phyloP scores from a whole-genome alignment of 2,113 vertebrate genomes.

The Marmota flaviventris region DNA sequence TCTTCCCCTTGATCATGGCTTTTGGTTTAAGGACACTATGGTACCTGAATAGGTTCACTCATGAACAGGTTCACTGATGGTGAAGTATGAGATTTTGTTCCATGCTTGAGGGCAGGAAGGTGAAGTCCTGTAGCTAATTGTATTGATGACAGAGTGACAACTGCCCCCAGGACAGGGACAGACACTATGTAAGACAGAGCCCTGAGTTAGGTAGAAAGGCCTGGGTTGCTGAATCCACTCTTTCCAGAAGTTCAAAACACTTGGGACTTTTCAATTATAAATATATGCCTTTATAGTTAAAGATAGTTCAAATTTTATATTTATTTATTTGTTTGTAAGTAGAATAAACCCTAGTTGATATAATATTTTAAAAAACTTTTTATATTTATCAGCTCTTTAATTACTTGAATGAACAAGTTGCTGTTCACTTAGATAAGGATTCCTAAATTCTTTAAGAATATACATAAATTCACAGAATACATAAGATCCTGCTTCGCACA shows the following conservation, averaged over 20 bases:
- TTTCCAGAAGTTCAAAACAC: neutral
- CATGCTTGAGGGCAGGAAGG: neutral
- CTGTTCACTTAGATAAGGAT: neutral
- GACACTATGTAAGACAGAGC: neutral
- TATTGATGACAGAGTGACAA: neutral
- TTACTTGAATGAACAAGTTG: conserved; percentile 4
- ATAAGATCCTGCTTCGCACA: neutral
- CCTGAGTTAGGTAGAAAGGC: neutral
- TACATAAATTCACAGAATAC: neutral
- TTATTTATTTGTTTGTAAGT: neutral
- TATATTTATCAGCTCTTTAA: neutral
- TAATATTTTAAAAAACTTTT: neutral
- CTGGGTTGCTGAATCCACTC: neutral
- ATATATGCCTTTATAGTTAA: neutral
- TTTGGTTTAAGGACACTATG: neutral
- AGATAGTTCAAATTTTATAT: neutral
- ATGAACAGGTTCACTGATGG: neutral
- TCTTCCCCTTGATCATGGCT: neutral
- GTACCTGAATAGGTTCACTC: neutral
- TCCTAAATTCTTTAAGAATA: neutral
- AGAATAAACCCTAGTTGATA: neutral
- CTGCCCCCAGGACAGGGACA: neutral
- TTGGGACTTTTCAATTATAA: neutral
- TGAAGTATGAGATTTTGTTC: neutral
- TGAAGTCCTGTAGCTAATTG: neutral